A percentile compares a stretch with the other conserved stretches of the same genome.
Conservation (phyloP, 2,113 vertebrate species). For the Ciconia boyciana region DNA sequence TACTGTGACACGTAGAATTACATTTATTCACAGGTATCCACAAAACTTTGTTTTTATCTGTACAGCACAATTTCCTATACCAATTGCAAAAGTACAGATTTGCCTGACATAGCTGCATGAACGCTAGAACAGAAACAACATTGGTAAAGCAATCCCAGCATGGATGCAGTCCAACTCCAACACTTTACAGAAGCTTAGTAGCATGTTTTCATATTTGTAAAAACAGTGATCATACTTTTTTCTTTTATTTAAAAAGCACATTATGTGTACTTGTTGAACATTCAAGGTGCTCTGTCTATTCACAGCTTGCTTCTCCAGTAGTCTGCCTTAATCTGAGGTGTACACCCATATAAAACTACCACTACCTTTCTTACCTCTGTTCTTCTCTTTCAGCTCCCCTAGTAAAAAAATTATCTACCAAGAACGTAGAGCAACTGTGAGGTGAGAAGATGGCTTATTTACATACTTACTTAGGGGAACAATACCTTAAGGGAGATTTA, state of each 20-base stretch:
- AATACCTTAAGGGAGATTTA: not conserved
- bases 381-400: not conserved
- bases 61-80: not conserved
- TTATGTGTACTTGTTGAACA: not conserved
- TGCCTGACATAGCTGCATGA: not conserved
- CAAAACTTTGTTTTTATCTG: not conserved
- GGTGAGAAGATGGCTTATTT: not conserved
- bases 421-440: not conserved
- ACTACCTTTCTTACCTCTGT: not conserved
- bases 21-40: conserved; percentile 32
- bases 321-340: not conserved
- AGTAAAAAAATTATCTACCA: not conserved
- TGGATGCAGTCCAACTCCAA: not conserved
- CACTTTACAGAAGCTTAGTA: not conserved
- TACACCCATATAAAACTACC: not conserved
- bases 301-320: not conserved
- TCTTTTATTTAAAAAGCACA: not conserved
- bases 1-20: conserved; percentile 13
- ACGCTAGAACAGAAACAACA: not conserved
- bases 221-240: not conserved
- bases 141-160: not conserved
- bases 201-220: not conserved
- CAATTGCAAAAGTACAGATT: not conserved
- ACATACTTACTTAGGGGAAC: not conserved
- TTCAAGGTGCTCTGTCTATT: not conserved